Base-by-base conservation (phyloP, 2,797 vertebrate species). In the Chaetodon trifasciatus region DNA sequence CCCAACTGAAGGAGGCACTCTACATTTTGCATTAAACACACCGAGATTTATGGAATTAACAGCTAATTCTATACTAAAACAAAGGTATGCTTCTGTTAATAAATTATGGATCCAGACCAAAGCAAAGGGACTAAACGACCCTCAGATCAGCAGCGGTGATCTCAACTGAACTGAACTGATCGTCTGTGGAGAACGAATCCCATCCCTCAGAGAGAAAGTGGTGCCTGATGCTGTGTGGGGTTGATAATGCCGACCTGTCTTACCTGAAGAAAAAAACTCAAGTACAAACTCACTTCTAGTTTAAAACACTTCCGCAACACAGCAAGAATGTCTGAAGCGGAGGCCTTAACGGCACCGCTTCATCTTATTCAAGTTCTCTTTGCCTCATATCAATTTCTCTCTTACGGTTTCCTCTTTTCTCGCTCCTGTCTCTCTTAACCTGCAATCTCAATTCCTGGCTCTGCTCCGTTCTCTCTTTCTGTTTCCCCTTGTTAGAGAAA, bases 1-100 rank as follows among this genome's bases (percentile, higher is more conserved):
- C 71, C 70, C 79, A 83, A 70, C 68, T 28, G 78, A 67, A 80
- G 76, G 90, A 92, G 91, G 88, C 90, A 92, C 86, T 91, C 80
- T 69, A 77, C 70, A 50, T 69, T 89, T 89, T 90, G 82, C 71
- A 79, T 86, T 58, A 75, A 84, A 84, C 70, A 68, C 75, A 86
- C 56, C 63, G 77, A 70, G 61, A 81, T 67, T 86, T 56, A 85
- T 77, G 49, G 60, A 68, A 68, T 78, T 71, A 70, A 49, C 46
- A 70, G 37, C 61, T 80, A 72, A 46, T 82, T 84, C 72, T 15
- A 28, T 42, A 75, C 47, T 53, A 23, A 21, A 70, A 52, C 21
- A 52, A 58, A 67, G 53, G 10, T 44, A 62, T 49, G 82, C 69
- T 86, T 86, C 77, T 78, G 73, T 91, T 83, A 83, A 85, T 82